phyloP scores from a whole-genome alignment of 2,113 vertebrate species.

The Melierax canorus region DNA sequence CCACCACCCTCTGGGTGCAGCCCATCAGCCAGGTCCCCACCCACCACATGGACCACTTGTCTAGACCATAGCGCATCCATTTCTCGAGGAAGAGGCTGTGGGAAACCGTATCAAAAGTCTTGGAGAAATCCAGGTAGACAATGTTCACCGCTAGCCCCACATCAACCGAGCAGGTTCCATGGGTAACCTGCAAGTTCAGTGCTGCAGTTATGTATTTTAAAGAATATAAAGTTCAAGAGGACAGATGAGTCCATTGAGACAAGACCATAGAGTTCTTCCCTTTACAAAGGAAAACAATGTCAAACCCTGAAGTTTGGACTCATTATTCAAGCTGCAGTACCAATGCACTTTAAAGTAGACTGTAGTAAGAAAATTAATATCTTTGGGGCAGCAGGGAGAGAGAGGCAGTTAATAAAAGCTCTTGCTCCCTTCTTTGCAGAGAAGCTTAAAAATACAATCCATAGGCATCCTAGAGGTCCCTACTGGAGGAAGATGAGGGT shows the following conservation, averaged over 20 bases:
- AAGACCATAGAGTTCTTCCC: neutral
- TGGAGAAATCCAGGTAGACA: neutral
- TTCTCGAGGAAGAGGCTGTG: neutral
- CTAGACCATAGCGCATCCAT: neutral
- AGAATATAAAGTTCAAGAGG: neutral
- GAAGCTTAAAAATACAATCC: neutral
- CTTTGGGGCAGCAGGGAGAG: neutral
- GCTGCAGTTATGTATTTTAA: neutral
- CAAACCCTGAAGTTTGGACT: neutral
- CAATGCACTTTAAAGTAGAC: neutral
- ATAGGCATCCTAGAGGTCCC: neutral
- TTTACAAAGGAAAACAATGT: neutral
- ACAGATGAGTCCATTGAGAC: neutral
- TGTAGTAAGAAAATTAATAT: neutral
- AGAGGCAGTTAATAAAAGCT: neutral
- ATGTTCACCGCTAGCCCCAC: neutral
- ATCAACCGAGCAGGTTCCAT: neutral
- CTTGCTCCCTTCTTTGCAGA: neutral
- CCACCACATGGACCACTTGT: fast-evolving
- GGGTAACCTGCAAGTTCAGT: neutral
- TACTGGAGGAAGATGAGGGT: neutral
- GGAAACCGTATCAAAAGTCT: neutral
- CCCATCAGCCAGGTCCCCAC: neutral
- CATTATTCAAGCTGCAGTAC: neutral
- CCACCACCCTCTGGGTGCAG: fast-evolving